A percentile compares a stretch with the other conserved stretches of the same genome.
Evolutionary conservation across 2,888 invertebrate species (phyloP).

Genomic region (Euproctis similis): DNA sequence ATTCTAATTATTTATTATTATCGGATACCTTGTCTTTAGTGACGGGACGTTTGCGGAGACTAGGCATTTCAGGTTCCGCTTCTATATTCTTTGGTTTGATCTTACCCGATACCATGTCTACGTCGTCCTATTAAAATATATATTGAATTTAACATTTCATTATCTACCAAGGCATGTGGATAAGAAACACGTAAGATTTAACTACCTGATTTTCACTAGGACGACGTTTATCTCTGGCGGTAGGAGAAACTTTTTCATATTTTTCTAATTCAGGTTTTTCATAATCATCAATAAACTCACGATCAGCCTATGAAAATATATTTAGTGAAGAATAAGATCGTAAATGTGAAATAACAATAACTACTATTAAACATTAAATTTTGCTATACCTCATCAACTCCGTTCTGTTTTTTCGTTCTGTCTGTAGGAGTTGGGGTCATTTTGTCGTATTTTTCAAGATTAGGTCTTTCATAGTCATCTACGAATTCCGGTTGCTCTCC

Average conservation of each 20-base stretch:
- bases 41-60: conserved; percentile 59
- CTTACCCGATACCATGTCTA: conserved; percentile 65
- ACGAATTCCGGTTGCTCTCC: conserved; percentile 71
- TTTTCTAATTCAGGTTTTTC: conserved; percentile 82
- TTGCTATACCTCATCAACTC: conserved; percentile 57
- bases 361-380: background rate
- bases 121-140: conserved; percentile 51
- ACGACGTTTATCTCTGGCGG: conserved; percentile 59
- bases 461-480: conserved; percentile 85
- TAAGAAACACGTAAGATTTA: background rate
- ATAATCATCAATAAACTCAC: conserved; percentile 80
- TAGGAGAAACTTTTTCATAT: conserved; percentile 75
- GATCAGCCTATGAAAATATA: conserved; percentile 41
- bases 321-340: conserved; percentile 5
- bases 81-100: conserved; percentile 65
- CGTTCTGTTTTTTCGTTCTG: conserved; percentile 62
- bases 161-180: background rate
- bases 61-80: conserved; percentile 57
- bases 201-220: conserved; percentile 56
- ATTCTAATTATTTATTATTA: conserved; percentile 1
- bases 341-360: background rate
- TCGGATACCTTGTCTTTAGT: conserved; percentile 59
- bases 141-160: background rate
- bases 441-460: conserved; percentile 82
- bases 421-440: conserved; percentile 59